Base-by-base conservation (phyloP, 2,797 vertebrate species). In the Emys orbicularis region DNA sequence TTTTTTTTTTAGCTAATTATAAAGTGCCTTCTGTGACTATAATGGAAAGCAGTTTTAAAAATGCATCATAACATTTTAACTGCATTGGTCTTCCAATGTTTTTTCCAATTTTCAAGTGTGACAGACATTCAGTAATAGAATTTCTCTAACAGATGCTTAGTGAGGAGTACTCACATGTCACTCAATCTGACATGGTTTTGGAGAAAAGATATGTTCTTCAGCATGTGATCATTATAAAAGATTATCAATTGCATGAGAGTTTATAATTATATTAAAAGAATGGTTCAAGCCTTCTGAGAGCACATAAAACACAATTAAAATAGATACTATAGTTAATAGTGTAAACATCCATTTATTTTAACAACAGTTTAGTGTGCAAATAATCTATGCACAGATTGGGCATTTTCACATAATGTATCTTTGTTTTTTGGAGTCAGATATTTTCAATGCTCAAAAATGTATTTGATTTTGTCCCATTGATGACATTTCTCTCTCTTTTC, bases 71-170 rank as follows among this genome's bases (percentile, higher is more conserved):
- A 89, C 94, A 50, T 93, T 90, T 49, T 93, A 93, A 83, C 83
- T 93, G 85, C 61, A 34, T 44, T 88, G 93, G 80, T 53, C 90
- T 96, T 81, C 81, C 86, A 77, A 81, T 5, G 1, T 84, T 97
- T 87, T 49, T 90, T 95, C 85, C 50, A 11, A 27, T 97, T 97
- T 97, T 86, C 83, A 61, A 86, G 94, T 21, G 61, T 91, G 95
- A 93, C 90, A 95, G 94, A 93, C 5, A 16, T 54, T 87, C 49
- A 84, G 61, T 81, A 76, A 61, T 80, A 77, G 94, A 90, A 97
- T 85, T 94, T 95, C 65, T 68, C 85, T 81, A 52, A 82, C 44
- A 94, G 92, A 88, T 29, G 94, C 90, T 96, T 92, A 91, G 90
- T 94, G 80, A 54, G 88, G 96, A 88, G 90, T 80, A 53, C 88